Conservation (phyloP, 2,113 vertebrate genomes). For the Aix galericulata region DNA sequence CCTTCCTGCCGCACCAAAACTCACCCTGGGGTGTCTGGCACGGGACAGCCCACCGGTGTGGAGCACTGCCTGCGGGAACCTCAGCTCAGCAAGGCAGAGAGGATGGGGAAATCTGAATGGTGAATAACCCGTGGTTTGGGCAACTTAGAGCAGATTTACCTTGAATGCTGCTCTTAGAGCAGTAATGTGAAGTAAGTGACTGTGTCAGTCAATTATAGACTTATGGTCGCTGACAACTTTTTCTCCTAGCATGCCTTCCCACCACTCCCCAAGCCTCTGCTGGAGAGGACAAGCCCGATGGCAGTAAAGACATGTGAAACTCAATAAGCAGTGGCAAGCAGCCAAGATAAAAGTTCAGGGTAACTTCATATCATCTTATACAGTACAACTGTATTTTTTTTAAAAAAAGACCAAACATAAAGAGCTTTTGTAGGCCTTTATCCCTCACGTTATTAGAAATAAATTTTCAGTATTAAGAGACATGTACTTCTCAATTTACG, state of each 20-base stretch:
- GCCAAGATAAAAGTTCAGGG: conserved; percentile 6
- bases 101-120: background rate
- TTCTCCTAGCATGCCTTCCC: conserved; percentile 19
- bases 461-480: background rate
- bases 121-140: background rate
- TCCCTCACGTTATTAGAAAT: background rate
- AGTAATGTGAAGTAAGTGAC: background rate
- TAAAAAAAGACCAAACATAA: background rate
- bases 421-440: background rate
- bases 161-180: background rate
- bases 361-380: background rate
- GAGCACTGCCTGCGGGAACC: background rate
- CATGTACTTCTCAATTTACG: background rate
- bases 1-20: background rate
- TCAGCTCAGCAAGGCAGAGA: background rate
- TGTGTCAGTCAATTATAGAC: conserved; percentile 45
- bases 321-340: background rate
- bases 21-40: background rate
- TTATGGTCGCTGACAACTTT: background rate
- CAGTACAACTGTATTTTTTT: background rate
- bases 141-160: background rate
- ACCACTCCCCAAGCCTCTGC: conserved; percentile 45
- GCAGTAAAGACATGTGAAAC: background rate
- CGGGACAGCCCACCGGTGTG: background rate
- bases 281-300: conserved; percentile 24